phyloP scores from a whole-genome alignment of 1,140 invertebrate species.

The Plutomurus gul region DNA sequence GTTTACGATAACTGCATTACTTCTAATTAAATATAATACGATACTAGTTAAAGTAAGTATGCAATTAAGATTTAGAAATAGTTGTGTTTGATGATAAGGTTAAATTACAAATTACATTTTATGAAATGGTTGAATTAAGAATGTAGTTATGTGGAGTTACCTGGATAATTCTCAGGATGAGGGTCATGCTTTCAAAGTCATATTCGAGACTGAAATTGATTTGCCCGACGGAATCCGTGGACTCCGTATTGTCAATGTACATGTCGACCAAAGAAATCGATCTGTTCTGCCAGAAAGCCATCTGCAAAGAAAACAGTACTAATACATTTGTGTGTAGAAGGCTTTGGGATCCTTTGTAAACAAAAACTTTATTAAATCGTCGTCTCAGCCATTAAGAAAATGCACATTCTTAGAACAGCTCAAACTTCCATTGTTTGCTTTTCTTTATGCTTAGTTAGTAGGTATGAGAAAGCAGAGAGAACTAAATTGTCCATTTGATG shows the following conservation, averaged over 20 bases:
- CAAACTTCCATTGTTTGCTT: too few relatives aligned
- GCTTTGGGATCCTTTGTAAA: neutral
- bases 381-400: constrained; percentile 9
- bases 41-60: too few relatives aligned
- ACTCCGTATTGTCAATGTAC: constrained; percentile 89
- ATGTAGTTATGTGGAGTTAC: constrained; percentile 61
- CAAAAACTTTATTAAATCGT: constrained; percentile 22
- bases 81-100: too few relatives aligned
- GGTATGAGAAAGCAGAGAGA: too few relatives aligned
- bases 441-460: too few relatives aligned
- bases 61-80: too few relatives aligned
- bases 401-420: too few relatives aligned
- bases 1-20: too few relatives aligned
- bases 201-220: constrained; percentile 95
- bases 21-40: too few relatives aligned
- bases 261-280: constrained; percentile 91
- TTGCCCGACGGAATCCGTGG: constrained; percentile 88
- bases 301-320: constrained; percentile 56
- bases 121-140: too few relatives aligned
- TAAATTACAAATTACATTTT: neutral
- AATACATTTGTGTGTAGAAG: constrained; percentile 33
- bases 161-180: constrained; percentile 88
- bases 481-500: too few relatives aligned
- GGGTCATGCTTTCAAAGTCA: constrained; percentile 91
- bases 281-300: constrained; percentile 80